Evolutionary conservation across 2,888 invertebrate species (phyloP), one percentile per base, ranked within the genome.

Genomic region (Cryptophagus acutangulus): DNA sequence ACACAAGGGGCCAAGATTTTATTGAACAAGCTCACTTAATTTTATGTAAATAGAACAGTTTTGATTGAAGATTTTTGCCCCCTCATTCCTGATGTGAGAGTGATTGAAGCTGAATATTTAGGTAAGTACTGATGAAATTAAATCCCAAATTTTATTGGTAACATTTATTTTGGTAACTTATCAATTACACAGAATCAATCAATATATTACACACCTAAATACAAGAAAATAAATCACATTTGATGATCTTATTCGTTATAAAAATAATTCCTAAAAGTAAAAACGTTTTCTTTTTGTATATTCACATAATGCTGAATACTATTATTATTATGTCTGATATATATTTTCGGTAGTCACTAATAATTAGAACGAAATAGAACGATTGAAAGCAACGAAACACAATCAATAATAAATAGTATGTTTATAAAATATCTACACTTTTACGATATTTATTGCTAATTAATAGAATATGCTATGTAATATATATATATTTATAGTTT

Each of bases 1-100:
- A 74, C 73, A 6, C 65, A 75, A 34, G 86, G 84, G 6, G 77
- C 82, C 2, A 78, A 79, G 61, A 71, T 85, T 51, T 71, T 86
- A 54, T 62, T 79, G 46, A 54, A 59, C 17, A 61, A 61, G 49
- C 6, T 60, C 9, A 40, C 36, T 17, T 48, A 41, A 15, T 12
- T 39, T 33, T 38, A 17, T 20, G 10, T 25, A 28, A 17, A 10
- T 10, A 28, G 10, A 28, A 20, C 6, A 8, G 24, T 6, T 20
- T 20, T 20, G n/a, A 20, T 20, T n/a, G 24, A 20, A n/a, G 24
- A 8, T 6, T 20, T 20, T 20, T 20, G 6, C n/a, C 24, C 24
- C n/a, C n/a, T 20, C n/a, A 20, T 20, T 20, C n/a, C n/a, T n/a
- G n/a, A n/a, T n/a, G n/a, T n/a, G n/a, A n/a, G n/a, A n/a, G n/a